Conservation (phyloP, 2,797 vertebrate species). For the Benthosema pterotum region DNA sequence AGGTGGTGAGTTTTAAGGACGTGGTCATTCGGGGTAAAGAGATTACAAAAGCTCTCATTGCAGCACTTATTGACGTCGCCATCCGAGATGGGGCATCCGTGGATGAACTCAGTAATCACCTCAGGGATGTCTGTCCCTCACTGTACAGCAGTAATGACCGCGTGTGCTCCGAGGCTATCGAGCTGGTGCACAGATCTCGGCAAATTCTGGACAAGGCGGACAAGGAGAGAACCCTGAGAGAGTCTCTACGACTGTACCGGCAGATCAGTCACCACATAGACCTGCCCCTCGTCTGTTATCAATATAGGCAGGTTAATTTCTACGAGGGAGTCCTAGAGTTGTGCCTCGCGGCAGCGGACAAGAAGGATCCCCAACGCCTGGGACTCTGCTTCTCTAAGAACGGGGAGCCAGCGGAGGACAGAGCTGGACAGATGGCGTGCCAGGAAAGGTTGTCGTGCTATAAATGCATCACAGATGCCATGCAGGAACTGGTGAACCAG, state of each 20-base stretch:
- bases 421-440: conserved; percentile 90
- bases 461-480: conserved; percentile 96
- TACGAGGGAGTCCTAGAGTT: conserved; percentile 97
- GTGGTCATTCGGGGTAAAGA: conserved; percentile 92
- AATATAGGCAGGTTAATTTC: conserved; percentile 97
- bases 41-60: conserved; percentile 91
- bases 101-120: conserved; percentile 91
- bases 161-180: conserved; percentile 97
- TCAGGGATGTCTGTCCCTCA: conserved; percentile 92
- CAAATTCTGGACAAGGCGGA: conserved; percentile 91
- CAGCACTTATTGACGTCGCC: conserved; percentile 94
- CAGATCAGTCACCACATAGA: conserved; percentile 96
- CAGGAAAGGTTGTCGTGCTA: conserved; percentile 94
- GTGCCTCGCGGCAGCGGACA: conserved; percentile 94
- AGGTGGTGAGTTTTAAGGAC: conserved; percentile 91
- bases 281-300: conserved; percentile 90
- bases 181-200: conserved; percentile 91
- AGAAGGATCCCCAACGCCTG: conserved; percentile 94
- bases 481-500: conserved; percentile 97
- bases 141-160: conserved; percentile 96
- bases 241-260: conserved; percentile 93
- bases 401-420: conserved; percentile 93
- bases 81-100: conserved; percentile 96
- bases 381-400: conserved; percentile 98
- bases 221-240: conserved; percentile 90